phyloP scores from a whole-genome alignment of 2,888 invertebrate species.

The Noctuana brunneofusca region DNA sequence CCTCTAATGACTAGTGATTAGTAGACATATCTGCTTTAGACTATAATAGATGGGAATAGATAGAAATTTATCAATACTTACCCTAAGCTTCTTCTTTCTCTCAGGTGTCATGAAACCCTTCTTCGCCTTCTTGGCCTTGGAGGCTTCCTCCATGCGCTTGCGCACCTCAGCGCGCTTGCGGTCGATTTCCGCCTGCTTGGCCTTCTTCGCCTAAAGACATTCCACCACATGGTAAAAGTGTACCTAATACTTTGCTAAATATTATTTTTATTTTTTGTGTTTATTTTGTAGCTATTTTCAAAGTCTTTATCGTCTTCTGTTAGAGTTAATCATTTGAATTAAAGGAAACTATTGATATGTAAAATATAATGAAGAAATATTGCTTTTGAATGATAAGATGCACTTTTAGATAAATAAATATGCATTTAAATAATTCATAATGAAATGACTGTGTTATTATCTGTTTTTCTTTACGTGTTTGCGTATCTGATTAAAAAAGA shows the following conservation, averaged over 20 bases:
- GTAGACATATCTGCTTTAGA: too few species aligned
- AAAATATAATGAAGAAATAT: too few species aligned
- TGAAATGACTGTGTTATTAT: too few species aligned
- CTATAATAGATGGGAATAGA: neutral
- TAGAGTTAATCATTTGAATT: too few species aligned
- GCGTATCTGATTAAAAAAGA: too few species aligned
- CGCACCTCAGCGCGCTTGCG: constrained; percentile 99
- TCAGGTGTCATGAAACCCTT: constrained; percentile 99
- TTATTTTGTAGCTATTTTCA: neutral
- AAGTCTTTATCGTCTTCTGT: too few species aligned
- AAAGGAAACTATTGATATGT: too few species aligned
- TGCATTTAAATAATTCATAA: too few species aligned
- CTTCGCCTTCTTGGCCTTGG: constrained; percentile 99
- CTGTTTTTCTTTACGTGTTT: too few species aligned
- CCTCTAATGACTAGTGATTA: too few species aligned
- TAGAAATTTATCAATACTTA: constrained; percentile 75
- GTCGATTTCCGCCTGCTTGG: constrained; percentile 98
- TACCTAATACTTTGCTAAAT: constrained; percentile 35
- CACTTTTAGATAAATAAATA: too few species aligned
- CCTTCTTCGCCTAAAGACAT: constrained; percentile 94
- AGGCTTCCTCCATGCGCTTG: constrained; percentile 99
- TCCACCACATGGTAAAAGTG: constrained; percentile 53
- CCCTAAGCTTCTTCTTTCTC: constrained; percentile 99
- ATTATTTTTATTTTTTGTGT: neutral
- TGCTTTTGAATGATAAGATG: too few species aligned